Base-by-base conservation (phyloP, 2,888 invertebrate genomes). In the Dascillus cervinus region DNA sequence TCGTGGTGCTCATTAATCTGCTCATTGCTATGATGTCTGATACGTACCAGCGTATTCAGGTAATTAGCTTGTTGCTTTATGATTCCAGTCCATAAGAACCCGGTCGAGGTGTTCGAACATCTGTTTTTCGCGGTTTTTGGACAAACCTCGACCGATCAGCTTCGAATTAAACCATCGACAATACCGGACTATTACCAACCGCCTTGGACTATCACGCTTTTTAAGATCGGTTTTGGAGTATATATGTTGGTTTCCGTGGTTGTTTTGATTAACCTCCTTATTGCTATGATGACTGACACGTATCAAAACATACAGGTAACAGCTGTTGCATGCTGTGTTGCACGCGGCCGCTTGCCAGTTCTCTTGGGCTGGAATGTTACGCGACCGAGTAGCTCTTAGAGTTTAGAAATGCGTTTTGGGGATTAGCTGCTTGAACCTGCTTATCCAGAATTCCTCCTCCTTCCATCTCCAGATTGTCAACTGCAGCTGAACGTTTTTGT, bases 221-320 rank as follows among this genome's bases (percentile, higher is more conserved):
- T 87, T 77, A 88, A 87, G 75, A 75, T 86, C 60, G 79, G 84
- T 50, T 87, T 85, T 68, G 88, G 87, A 53, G 82, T 92, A 62
- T 99, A 98, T 75, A 89, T 98, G 90, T 77, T 97, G 82, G 95
- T 98, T 57, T 95, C 96, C 45, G 89, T 98, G 59, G 91, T 98
- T 64, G 98, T 98, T 55, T 80, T 98, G 55, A 97, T 98, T 72
- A 98, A 98, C 72, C 79, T 98, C 50, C 85, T 98, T 65, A 98
- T 98, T 76, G 98, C 98, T 75, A 98, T 98, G 97, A 97, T 98
- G 96, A 95, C 96, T 62, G 97, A 98, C 76, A 98, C 98, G 40
- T 98, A 98, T 69, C 97, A 98, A 67, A 77, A 94, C 64, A 97
- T 97, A 63, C 94, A 97, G 79, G 92, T 84, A 79, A 75, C 68